Evolutionary conservation across 2,113 vertebrate species (phyloP).

Genomic region (Diphyllodes magnificus): DNA sequence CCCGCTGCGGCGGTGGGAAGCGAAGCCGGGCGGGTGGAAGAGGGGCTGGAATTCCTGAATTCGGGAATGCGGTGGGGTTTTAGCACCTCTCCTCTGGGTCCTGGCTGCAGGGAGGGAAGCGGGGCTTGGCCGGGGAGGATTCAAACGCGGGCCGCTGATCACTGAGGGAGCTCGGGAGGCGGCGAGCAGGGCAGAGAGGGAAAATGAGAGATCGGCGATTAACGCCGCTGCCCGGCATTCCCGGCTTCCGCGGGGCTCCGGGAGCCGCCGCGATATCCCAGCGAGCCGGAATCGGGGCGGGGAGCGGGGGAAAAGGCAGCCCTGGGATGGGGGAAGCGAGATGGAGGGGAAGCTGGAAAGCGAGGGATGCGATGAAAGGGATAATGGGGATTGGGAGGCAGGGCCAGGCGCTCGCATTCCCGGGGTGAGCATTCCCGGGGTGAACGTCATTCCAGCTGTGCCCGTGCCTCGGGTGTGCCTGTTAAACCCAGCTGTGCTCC

Average conservation of each 20-base stretch:
- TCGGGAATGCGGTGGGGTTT: neutral
- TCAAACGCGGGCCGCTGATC: neutral
- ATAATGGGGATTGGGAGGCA: neutral
- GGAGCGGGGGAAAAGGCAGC: neutral
- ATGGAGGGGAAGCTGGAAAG: neutral
- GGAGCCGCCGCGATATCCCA: neutral
- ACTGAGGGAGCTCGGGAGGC: neutral
- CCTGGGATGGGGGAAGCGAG: neutral
- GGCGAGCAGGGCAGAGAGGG: constrained; percentile 10
- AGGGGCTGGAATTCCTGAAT: neutral
- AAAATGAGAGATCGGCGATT: neutral
- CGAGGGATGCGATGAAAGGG: neutral
- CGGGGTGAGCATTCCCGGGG: neutral
- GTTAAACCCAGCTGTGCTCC: constrained; percentile 3
- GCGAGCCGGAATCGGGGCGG: neutral
- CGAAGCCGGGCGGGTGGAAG: neutral
- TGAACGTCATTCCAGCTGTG: neutral
- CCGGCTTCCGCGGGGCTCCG: neutral
- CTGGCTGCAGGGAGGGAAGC: neutral
- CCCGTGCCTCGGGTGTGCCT: neutral
- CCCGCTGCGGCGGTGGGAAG: neutral
- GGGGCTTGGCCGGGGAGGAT: neutral
- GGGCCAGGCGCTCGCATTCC: neutral
- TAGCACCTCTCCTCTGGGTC: neutral
- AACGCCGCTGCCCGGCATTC: neutral